These are phyloP conservation scores for Setophaga kirtlandii DNA, from an alignment of 2,113 vertebrate genomes.

Conservation along the genomic window DNA sequence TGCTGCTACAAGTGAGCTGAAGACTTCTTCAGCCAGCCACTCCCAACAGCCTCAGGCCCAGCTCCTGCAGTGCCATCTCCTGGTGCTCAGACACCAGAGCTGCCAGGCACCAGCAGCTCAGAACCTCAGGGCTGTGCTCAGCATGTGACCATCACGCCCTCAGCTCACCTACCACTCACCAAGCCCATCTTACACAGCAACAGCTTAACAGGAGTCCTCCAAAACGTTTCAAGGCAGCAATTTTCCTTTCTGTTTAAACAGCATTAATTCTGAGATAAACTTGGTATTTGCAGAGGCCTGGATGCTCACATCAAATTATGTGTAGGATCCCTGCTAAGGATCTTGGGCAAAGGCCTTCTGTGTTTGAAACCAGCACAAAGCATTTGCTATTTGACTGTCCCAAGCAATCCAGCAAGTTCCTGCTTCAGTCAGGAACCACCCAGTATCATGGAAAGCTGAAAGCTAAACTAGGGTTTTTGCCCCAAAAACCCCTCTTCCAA, in stretches of 20 bases:
- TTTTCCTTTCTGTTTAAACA: not conserved
- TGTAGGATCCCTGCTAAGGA: not conserved
- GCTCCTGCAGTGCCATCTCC: conserved; percentile 26
- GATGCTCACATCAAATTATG: not conserved
- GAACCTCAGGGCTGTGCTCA: not conserved
- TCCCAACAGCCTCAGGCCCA: not conserved
- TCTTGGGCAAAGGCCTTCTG: not conserved
- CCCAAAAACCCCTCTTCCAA: not conserved
- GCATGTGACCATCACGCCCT: not conserved
- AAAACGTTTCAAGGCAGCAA: not conserved
- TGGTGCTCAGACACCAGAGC: not conserved
- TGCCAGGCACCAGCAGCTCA: not conserved
- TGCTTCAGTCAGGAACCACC: not conserved
- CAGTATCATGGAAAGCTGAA: not conserved
- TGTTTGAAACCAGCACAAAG: not conserved
- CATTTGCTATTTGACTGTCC: not conserved
- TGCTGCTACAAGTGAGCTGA: not conserved
- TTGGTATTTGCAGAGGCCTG: not conserved
- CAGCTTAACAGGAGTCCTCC: not conserved
- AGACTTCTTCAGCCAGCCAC: not conserved
- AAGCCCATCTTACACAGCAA: not conserved
- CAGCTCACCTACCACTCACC: not conserved
- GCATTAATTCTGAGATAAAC: not conserved
- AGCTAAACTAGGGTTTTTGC: not conserved
- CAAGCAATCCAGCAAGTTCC: not conserved